phyloP scores from a whole-genome alignment of 2,888 invertebrate genomes.

The Girardia tigrina region DNA sequence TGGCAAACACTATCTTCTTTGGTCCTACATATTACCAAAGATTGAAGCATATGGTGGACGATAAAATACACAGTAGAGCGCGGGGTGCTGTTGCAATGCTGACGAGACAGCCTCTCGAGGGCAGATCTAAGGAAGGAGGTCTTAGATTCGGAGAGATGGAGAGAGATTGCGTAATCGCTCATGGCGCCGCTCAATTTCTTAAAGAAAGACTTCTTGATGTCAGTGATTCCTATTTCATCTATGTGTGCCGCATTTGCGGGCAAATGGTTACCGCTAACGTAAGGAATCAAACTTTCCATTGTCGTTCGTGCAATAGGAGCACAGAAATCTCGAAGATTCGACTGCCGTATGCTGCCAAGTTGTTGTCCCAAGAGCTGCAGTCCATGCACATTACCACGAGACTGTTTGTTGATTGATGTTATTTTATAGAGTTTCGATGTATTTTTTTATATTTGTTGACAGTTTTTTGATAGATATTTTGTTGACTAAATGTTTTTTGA shows the following conservation, averaged over 20 bases:
- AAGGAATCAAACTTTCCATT: constrained; percentile 93
- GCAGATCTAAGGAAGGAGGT: constrained; percentile 71
- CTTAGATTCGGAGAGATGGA: constrained; percentile 99
- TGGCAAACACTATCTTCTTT: constrained; percentile 76
- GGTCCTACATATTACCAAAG: constrained; percentile 69
- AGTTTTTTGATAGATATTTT: too few relatives aligned
- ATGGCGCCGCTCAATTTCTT: constrained; percentile 88
- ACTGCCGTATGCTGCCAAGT: constrained; percentile 90
- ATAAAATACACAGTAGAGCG: constrained; percentile 82
- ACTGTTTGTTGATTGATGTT: constrained; percentile 1
- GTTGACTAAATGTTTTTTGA: too few relatives aligned
- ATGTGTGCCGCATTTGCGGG: constrained; percentile 94
- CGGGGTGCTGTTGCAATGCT: constrained; percentile 89
- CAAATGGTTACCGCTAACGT: constrained; percentile 92
- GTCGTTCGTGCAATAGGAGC: constrained; percentile 95
- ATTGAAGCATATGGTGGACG: constrained; percentile 99
- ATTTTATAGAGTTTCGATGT: too few relatives aligned
- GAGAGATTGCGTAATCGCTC: constrained; percentile 97
- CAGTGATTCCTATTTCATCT: constrained; percentile 93
- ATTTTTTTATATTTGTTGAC: too few relatives aligned
- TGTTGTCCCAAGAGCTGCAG: constrained; percentile 97
- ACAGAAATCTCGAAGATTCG: constrained; percentile 86
- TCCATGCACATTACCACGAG: constrained; percentile 88
- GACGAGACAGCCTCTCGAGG: constrained; percentile 97
- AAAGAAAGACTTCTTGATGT: constrained; percentile 92